These are phyloP conservation scores for Xenotilapia caudafasciata DNA, from an alignment of 2,113 vertebrate species.

Conservation along the genomic window DNA sequence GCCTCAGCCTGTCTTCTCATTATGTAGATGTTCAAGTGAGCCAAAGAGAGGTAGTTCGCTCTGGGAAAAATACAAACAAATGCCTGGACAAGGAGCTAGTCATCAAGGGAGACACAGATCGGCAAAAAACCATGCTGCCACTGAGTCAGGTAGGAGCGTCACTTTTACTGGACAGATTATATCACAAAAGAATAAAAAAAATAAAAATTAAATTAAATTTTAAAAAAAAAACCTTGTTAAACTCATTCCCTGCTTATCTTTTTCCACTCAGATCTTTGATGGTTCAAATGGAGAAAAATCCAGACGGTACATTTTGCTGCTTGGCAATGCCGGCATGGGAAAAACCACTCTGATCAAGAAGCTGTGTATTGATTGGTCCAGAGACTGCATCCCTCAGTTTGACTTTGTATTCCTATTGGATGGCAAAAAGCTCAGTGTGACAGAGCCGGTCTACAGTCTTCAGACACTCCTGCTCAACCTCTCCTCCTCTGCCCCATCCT, in stretches of 20 bases:
- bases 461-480: slow-evolving; percentile 75
- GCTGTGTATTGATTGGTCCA: slow-evolving; percentile 83
- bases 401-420: slow-evolving; percentile 84
- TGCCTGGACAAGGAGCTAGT: slow-evolving; percentile 76
- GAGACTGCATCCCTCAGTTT: slow-evolving; percentile 74
- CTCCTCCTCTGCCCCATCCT: slow-evolving; percentile 42
- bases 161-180: neutral
- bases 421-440: slow-evolving; percentile 66
- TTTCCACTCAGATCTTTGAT: slow-evolving; percentile 67
- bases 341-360: slow-evolving; percentile 81
- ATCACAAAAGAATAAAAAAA: neutral
- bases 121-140: slow-evolving; percentile 48
- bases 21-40: slow-evolving; percentile 74
- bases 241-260: neutral
- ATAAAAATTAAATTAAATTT: no score
- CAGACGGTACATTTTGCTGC: slow-evolving; percentile 66
- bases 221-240: neutral
- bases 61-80: slow-evolving; percentile 71
- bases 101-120: slow-evolving; percentile 68
- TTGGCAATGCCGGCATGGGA: slow-evolving; percentile 83
- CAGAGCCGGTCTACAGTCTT: slow-evolving; percentile 61
- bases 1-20: slow-evolving; percentile 57
- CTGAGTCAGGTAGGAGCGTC: slow-evolving; percentile 45
- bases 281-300: slow-evolving; percentile 4
- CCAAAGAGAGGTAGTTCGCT: slow-evolving; percentile 63